phyloP scores from a whole-genome alignment of 1,140 invertebrate genomes.

The Kradibia gibbosae region DNA sequence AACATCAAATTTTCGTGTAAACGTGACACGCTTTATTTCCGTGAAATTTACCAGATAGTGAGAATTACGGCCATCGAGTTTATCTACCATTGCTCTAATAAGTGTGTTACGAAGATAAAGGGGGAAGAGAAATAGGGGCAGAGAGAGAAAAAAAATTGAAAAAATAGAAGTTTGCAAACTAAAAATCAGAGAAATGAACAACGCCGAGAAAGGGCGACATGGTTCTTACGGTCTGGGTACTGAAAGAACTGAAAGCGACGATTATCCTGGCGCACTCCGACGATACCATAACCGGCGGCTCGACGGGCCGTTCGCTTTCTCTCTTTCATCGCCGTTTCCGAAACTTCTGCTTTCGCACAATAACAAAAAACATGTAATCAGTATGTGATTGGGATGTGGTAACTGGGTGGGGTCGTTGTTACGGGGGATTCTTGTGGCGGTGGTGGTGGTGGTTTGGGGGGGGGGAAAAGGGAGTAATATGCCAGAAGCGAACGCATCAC shows the following conservation, averaged over 20 bases:
- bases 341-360: conserved; percentile 61
- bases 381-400: conserved; percentile 45
- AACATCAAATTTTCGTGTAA: neutral
- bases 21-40: neutral
- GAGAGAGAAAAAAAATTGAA: conserved; percentile 41
- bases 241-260: conserved; percentile 71
- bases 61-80: conserved; percentile 16
- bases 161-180: conserved; percentile 56
- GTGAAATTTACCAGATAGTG: neutral
- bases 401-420: too few relatives aligned
- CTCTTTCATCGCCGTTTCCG: conserved; percentile 62
- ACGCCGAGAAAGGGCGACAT: conserved; percentile 34
- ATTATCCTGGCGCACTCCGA: conserved; percentile 70
- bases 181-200: conserved; percentile 46
- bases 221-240: conserved; percentile 70
- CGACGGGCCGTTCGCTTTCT: conserved; percentile 68
- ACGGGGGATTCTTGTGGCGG: too few relatives aligned
- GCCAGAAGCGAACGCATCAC: neutral
- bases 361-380: conserved; percentile 59
- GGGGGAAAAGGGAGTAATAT: too few relatives aligned
- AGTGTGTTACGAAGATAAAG: conserved; percentile 11
- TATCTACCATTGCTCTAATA: conserved; percentile 35
- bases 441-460: too few relatives aligned
- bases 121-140: conserved; percentile 50
- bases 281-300: conserved; percentile 72